A percentile compares a stretch with the other conserved stretches of the same genome.
Evolutionary conservation across 2,797 vertebrate genomes (phyloP).

Genomic region (Phrynocephalus forsythii): DNA sequence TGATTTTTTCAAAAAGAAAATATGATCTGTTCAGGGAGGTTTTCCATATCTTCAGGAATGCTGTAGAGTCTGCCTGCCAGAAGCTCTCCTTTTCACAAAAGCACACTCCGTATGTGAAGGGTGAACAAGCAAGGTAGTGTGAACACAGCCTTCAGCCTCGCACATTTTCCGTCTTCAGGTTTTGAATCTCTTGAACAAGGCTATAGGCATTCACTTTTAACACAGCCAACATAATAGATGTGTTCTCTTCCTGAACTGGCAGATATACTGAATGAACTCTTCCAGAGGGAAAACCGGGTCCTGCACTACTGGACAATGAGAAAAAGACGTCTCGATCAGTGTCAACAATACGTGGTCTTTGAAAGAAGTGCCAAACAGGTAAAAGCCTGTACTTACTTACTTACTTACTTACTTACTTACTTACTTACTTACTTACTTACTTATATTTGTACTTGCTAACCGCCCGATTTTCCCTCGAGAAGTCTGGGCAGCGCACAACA

Average conservation of each 20-base stretch:
- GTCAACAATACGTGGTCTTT: constrained; percentile 96
- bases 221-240: neutral
- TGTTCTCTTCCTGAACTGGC: constrained; percentile 32
- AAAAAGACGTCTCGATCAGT: constrained; percentile 95
- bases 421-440: too few species aligned
- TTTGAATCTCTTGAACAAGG: too few species aligned
- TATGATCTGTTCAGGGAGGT: neutral
- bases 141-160: too few species aligned
- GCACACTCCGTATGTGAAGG: neutral
- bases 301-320: constrained; percentile 98
- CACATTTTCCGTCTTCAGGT: too few species aligned
- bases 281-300: constrained; percentile 97
- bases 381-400: constrained; percentile 31
- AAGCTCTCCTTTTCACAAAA: neutral
- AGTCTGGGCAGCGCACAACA: too few species aligned
- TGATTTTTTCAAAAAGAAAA: neutral
- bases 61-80: neutral
- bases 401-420: too few species aligned
- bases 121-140: neutral
- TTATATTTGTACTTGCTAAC: too few species aligned
- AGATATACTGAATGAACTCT: constrained; percentile 97
- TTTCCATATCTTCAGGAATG: too few species aligned
- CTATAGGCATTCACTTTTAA: constrained; percentile 3
- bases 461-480: too few species aligned
- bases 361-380: constrained; percentile 98